A percentile compares a stretch with the other conserved stretches of the same genome.
phyloP scores from a whole-genome alignment of 2,113 vertebrate species.

The Jacana jacana region DNA sequence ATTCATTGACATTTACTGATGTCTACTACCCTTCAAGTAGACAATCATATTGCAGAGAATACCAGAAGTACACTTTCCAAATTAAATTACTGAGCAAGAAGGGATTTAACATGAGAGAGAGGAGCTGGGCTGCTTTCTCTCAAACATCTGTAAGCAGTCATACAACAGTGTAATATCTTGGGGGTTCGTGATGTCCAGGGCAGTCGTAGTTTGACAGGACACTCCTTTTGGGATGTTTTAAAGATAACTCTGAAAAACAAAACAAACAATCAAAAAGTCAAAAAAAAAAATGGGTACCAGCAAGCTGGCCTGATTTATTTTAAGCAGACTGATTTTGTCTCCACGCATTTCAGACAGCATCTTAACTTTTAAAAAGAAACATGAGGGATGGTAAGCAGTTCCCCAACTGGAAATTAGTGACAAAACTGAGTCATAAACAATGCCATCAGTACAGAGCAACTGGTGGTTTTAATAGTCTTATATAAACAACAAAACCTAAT shows the following conservation, averaged over 20 bases:
- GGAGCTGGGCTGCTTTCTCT: not conserved
- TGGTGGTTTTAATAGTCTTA: conserved; percentile 54
- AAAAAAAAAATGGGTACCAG: not conserved
- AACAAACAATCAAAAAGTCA: not conserved
- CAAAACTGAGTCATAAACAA: conserved; percentile 22
- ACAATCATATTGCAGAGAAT: not conserved
- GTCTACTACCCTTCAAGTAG: not conserved
- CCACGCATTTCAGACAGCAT: not conserved
- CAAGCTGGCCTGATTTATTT: not conserved
- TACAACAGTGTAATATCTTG: not conserved
- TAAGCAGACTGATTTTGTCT: not conserved
- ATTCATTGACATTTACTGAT: not conserved
- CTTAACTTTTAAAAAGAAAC: not conserved
- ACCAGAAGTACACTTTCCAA: not conserved
- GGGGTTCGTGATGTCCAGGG: not conserved
- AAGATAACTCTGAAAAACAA: not conserved
- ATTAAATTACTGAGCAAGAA: not conserved
- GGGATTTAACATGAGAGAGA: not conserved
- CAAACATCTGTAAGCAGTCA: not conserved
- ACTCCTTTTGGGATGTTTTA: not conserved
- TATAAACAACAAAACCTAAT: conserved; percentile 55
- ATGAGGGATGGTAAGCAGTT: not conserved
- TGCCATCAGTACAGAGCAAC: conserved; percentile 1
- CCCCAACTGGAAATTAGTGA: not conserved
- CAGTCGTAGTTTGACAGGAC: not conserved